Conservation (phyloP, 2,888 invertebrate genomes). For the Eumerus sabulonum region DNA sequence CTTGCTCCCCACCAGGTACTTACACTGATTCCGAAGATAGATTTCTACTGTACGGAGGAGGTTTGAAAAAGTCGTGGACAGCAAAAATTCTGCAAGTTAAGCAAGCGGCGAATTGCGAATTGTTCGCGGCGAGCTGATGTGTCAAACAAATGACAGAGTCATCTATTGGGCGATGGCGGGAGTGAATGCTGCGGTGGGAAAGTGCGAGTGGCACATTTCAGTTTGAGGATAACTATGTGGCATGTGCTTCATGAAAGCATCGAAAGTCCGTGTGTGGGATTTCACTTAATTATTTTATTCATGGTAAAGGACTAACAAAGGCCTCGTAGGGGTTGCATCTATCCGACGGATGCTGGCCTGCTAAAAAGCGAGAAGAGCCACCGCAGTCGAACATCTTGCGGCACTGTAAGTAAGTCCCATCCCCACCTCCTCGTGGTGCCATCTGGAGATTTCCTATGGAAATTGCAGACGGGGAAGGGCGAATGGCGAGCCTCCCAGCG, state of each 20-base stretch:
- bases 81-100: conserved; percentile 40
- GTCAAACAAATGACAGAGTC: conserved; percentile 7
- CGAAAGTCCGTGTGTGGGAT: no score
- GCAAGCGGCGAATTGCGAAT: conserved; percentile 46
- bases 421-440: no score
- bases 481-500: no score
- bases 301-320: no score
- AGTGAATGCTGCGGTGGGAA: neutral
- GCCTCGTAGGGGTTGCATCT: no score
- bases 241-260: neutral
- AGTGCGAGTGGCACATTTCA: conserved; percentile 23
- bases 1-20: conserved; percentile 32
- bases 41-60: conserved; percentile 60
- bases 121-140: conserved; percentile 17
- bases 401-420: no score
- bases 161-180: conserved; percentile 29
- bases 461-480: no score
- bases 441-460: no score
- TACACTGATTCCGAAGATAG: conserved; percentile 62
- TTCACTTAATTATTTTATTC: no score
- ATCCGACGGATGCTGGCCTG: no score
- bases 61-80: conserved; percentile 42
- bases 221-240: neutral
- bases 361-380: no score
- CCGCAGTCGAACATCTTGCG: no score